These are phyloP conservation scores for Drosophila mayaguana DNA, from an alignment of 2,888 invertebrate genomes.

Conservation along the genomic window DNA sequence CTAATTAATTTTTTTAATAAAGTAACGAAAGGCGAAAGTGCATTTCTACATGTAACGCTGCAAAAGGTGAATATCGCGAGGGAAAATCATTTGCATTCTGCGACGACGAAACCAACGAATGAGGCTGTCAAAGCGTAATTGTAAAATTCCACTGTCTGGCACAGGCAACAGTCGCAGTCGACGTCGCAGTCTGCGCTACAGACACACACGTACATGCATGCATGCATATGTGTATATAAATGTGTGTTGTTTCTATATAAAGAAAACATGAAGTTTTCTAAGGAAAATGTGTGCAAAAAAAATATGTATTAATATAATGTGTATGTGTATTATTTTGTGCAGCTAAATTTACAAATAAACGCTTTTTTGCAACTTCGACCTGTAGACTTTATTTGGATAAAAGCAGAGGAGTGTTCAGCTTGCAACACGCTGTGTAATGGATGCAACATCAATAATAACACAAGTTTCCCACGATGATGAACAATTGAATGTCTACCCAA, in stretches of 20 bases:
- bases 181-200: slow-evolving; percentile 57
- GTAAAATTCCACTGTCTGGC: slow-evolving; percentile 81
- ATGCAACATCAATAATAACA: slow-evolving; percentile 99
- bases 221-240: slow-evolving; percentile 17
- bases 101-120: slow-evolving; percentile 73
- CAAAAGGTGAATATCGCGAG: slow-evolving; percentile 73
- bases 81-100: slow-evolving; percentile 75
- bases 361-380: slow-evolving; percentile 25
- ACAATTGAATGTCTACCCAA: slow-evolving; percentile 91
- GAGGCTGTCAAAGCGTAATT: slow-evolving; percentile 82
- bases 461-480: slow-evolving; percentile 99
- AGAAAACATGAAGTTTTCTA: slow-evolving; percentile 67
- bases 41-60: slow-evolving; percentile 62
- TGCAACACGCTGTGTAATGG: slow-evolving; percentile 88
- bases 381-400: slow-evolving; percentile 32
- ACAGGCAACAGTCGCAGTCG: slow-evolving; percentile 63
- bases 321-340: slow-evolving; percentile 61
- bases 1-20: slow-evolving; percentile 56
- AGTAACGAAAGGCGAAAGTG: slow-evolving; percentile 71
- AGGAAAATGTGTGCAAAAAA: slow-evolving; percentile 56
- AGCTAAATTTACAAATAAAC: slow-evolving; percentile 47
- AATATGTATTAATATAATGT: slow-evolving; percentile 54
- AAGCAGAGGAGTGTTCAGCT: slow-evolving; percentile 31
- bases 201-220: slow-evolving; percentile 30
- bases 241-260: slow-evolving; percentile 45